Evolutionary conservation across 2,113 vertebrate species (phyloP).

Genomic region (Opisthocomus hoazin): DNA sequence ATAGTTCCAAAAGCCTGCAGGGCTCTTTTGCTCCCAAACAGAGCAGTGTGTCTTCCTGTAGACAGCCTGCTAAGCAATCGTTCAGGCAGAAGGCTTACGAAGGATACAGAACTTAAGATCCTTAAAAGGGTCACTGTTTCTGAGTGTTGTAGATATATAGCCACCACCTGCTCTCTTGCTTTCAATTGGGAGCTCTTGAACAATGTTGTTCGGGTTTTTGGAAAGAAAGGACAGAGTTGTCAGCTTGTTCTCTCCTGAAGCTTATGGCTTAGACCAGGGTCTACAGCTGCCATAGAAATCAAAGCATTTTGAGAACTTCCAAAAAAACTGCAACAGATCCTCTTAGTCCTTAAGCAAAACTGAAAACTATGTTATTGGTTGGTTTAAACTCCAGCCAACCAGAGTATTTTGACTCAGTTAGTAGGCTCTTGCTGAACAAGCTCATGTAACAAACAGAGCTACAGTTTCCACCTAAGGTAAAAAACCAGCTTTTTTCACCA

Average conservation of each 20-base stretch:
- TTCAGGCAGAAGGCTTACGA: neutral
- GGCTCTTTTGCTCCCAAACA: neutral
- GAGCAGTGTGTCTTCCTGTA: neutral
- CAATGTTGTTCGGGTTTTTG: neutral
- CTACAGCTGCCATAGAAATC: neutral
- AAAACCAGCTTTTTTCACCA: neutral
- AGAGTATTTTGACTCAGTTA: neutral
- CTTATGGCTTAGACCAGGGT: neutral
- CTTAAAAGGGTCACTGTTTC: neutral
- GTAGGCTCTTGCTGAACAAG: neutral
- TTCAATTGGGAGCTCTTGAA: neutral
- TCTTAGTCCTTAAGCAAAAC: neutral
- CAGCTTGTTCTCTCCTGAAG: neutral
- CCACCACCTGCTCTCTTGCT: neutral
- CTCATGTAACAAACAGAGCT: neutral
- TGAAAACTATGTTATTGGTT: neutral
- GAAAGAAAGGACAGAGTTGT: neutral
- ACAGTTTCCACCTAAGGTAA: neutral
- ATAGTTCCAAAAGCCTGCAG: neutral
- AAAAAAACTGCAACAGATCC: neutral
- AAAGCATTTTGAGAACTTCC: neutral
- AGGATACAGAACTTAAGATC: neutral
- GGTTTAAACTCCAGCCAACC: neutral
- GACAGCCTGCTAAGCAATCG: neutral
- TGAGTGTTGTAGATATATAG: neutral